phyloP scores from a whole-genome alignment of 2,888 invertebrate species.

The Xanthostigma xanthostigma region DNA sequence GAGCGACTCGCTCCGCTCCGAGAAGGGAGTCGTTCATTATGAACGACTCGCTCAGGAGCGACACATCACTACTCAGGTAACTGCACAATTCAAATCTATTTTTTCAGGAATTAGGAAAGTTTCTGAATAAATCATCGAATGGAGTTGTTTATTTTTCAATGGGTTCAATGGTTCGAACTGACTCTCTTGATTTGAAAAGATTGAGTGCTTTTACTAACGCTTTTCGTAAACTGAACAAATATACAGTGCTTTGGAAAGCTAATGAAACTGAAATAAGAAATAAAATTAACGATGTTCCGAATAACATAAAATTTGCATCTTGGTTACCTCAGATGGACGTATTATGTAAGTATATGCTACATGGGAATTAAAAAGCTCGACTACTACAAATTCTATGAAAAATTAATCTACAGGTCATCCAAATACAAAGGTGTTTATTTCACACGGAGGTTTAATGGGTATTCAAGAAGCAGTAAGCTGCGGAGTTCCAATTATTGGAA shows the following conservation, averaged over 20 bases:
- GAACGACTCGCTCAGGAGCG: too few species aligned
- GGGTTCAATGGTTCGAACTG: conserved; percentile 40
- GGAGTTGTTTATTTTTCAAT: conserved; percentile 41
- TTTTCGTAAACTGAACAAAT: conserved; percentile 31
- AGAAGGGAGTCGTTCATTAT: too few species aligned
- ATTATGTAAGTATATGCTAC: conserved; percentile 29
- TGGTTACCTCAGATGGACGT: conserved; percentile 41
- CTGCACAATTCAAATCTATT: too few species aligned
- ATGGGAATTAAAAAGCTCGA: neutral
- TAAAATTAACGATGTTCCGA: conserved; percentile 19
- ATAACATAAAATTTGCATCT: conserved; percentile 33
- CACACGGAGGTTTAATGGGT: too few species aligned
- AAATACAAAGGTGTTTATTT: too few species aligned
- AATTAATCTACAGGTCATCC: too few species aligned
- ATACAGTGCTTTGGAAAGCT: conserved; percentile 39
- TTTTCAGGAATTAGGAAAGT: conserved; percentile 17
- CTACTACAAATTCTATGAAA: too few species aligned
- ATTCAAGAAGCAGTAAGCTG: too few species aligned
- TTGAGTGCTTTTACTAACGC: conserved; percentile 33
- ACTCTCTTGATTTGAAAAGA: conserved; percentile 33
- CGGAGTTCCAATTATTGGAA: too few species aligned
- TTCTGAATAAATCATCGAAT: conserved; percentile 16
- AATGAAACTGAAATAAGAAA: conserved; percentile 32
- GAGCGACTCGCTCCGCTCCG: too few species aligned
- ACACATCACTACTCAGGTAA: too few species aligned